Percentiles rank a stretch among this genome's conserved stretches.
These are phyloP conservation scores for Ptyas mucosa DNA, from an alignment of 2,113 vertebrate genomes.

Conservation along the genomic window DNA sequence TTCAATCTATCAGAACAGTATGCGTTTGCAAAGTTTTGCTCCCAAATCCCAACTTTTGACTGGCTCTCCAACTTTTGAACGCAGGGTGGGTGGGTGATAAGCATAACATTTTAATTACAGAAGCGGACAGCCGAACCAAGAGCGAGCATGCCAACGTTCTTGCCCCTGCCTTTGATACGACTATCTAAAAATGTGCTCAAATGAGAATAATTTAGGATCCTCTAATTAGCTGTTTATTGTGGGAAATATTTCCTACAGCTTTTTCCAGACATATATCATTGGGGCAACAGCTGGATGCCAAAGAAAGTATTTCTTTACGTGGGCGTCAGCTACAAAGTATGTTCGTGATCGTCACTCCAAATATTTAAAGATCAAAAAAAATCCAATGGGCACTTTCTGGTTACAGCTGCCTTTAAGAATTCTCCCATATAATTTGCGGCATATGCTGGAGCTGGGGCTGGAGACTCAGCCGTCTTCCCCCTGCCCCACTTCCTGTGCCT, in stretches of 20 bases:
- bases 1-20: not conserved
- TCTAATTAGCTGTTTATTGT: constrained; percentile 25
- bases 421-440: constrained; percentile 59
- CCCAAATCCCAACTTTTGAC: not conserved
- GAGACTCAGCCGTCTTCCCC: constrained; percentile 43
- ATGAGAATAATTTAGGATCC: constrained; percentile 4
- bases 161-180: not conserved
- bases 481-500: not conserved
- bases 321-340: not conserved
- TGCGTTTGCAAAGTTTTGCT: not conserved
- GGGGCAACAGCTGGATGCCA: constrained; percentile 5
- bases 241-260: not conserved
- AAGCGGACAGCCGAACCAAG: not conserved
- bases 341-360: constrained; percentile 24
- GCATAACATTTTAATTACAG: constrained; percentile 11
- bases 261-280: not conserved
- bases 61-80: not conserved
- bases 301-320: not conserved
- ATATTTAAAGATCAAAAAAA: constrained; percentile 49
- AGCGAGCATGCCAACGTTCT: not conserved
- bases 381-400: constrained; percentile 17
- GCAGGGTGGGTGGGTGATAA: not conserved
- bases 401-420: constrained; percentile 50
- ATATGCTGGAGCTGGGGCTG: constrained; percentile 30
- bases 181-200: constrained; percentile 3